Conservation (phyloP, 2,113 vertebrate genomes). For the Enhydra lutris region DNA sequence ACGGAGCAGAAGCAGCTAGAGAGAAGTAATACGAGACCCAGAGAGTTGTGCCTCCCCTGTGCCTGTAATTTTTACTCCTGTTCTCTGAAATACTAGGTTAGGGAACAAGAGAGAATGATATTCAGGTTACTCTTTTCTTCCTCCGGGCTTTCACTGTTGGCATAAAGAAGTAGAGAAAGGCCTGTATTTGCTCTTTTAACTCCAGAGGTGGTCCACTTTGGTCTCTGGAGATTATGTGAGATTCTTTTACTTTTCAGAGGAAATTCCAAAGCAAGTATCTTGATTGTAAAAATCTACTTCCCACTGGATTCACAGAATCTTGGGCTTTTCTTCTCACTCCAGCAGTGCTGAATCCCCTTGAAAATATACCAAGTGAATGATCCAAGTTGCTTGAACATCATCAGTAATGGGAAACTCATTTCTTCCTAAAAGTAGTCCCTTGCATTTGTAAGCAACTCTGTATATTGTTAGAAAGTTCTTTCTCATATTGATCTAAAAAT, state of each 20-base stretch:
- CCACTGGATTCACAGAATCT: background rate
- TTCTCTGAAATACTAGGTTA: constrained; percentile 15
- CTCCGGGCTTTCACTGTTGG: background rate
- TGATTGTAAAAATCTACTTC: background rate
- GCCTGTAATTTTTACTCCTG: background rate
- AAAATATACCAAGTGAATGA: background rate
- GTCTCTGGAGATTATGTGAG: background rate
- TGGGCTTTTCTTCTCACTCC: background rate
- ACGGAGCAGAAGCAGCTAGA: background rate
- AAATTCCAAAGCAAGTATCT: background rate
- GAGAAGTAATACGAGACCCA: background rate
- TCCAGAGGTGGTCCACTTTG: background rate
- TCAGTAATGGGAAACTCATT: background rate
- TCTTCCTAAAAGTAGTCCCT: background rate
- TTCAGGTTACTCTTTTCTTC: background rate
- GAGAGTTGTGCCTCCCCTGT: background rate
- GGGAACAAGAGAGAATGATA: background rate
- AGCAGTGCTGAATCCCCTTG: background rate
- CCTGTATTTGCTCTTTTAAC: background rate
- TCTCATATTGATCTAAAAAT: constrained; percentile 17
- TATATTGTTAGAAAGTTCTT: constrained; percentile 16
- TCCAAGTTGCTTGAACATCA: background rate
- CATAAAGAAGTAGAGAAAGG: background rate
- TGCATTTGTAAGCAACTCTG: background rate
- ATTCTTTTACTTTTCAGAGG: background rate